phyloP scores from a whole-genome alignment of 1,140 invertebrate genomes.

The Leptopilina clavipes region DNA sequence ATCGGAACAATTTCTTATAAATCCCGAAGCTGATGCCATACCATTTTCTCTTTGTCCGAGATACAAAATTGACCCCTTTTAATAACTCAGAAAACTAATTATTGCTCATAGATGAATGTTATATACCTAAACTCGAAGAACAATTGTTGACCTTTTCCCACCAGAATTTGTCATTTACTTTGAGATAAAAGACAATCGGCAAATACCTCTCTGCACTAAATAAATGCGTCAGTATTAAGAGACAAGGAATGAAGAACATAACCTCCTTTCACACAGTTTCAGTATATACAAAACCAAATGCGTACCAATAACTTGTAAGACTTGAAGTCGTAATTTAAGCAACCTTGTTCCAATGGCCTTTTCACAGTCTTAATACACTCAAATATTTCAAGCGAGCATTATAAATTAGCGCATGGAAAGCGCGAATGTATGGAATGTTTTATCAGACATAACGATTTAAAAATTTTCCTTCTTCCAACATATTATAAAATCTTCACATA shows the following conservation, averaged over 20 bases:
- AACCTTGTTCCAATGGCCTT: constrained; percentile 34
- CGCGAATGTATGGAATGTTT: constrained; percentile 18
- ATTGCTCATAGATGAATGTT: too few species aligned
- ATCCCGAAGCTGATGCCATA: neutral
- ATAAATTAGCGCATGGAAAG: constrained; percentile 33
- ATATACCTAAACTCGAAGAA: too few species aligned
- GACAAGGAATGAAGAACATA: constrained; percentile 10
- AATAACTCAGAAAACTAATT: neutral
- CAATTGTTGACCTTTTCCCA: neutral
- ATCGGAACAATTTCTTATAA: constrained; percentile 24
- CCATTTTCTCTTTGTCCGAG: constrained; percentile 5
- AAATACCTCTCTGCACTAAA: constrained; percentile 23
- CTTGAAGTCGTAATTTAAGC: constrained; percentile 33
- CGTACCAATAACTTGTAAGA: constrained; percentile 28
- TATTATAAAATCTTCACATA: too few species aligned
- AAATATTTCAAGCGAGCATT: constrained; percentile 27
- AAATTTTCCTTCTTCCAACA: neutral
- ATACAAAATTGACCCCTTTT: constrained; percentile 6
- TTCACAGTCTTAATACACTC: constrained; percentile 27
- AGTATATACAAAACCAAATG: neutral
- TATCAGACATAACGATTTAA: neutral
- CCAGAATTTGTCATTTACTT: neutral
- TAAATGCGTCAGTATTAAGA: neutral
- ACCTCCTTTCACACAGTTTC: constrained; percentile 28
- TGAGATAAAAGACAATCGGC: neutral